Evolutionary conservation across 2,113 vertebrate genomes (phyloP), one percentile per base, ranked within the genome.

Genomic region (Alethe castanea): DNA sequence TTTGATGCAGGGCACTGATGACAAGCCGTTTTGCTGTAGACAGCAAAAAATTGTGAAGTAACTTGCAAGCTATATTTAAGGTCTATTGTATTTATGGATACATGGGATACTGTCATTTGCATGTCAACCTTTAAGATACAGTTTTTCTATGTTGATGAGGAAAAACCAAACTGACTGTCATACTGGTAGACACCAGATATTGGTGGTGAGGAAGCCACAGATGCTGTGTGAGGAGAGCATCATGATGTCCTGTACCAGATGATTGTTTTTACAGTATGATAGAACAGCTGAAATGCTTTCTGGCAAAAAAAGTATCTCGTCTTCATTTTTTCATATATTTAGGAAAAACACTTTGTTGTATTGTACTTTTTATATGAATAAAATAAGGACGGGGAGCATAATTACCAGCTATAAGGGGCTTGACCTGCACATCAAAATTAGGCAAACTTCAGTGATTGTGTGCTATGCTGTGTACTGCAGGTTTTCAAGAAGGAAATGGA

Each of bases 381-480:
- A 54, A 38, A 19, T 9, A n/a, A 73, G 23, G n/a, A 52, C 15
- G 15, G 17, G 14, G 53, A 62, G 38, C 62, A 2, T 2, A 45
- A 8, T 36, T 53, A 26, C 4, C 8, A 53, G 3, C 6, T 36
- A 1, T 0, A 14, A 54, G 7, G 8, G 0, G 1, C 4, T 73
- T 54, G 19, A 47, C 28, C 9, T 74, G 19, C 6, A 5, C 9
- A 8, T 48, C 1, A n/a, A 0, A 54, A 29, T 48, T 28, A 48
- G 15, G 70, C 29, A 74, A 29, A 24, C 19, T 13, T 65, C 4
- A 57, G 14, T 57, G 11, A 25, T 3, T 47, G 4, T 73, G 48
- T 65, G 23, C 23, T 73, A 0, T 65, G 19, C 15, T 74, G 42
- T 74, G 35, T 48, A 5, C 29, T 56, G 52, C 38, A 73, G 53